These are phyloP conservation scores for Gortyna flavago DNA, from an alignment of 2,888 invertebrate species.

Conservation along the genomic window DNA sequence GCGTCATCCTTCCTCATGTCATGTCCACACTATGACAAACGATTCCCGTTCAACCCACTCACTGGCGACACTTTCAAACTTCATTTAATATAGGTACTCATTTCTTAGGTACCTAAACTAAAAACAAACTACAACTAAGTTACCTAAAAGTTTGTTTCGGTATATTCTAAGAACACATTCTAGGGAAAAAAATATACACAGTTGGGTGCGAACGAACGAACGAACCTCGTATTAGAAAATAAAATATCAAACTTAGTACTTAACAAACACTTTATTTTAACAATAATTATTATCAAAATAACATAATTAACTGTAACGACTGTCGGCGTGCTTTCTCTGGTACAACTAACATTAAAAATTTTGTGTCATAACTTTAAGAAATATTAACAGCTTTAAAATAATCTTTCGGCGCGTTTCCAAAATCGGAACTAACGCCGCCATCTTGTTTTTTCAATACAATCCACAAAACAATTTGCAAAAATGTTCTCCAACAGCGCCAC, in stretches of 20 bases:
- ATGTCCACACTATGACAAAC: neutral
- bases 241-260: constrained; percentile 78
- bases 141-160: neutral
- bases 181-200: neutral
- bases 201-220: no score
- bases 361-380: constrained; percentile 58
- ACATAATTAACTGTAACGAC: constrained; percentile 78
- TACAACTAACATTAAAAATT: constrained; percentile 59
- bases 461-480: neutral
- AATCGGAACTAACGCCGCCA: neutral
- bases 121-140: neutral
- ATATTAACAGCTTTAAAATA: no score
- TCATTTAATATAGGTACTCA: neutral
- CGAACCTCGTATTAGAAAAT: no score
- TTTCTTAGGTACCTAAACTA: neutral
- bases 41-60: neutral
- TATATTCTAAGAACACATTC: no score
- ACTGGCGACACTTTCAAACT: neutral
- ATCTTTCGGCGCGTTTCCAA: neutral
- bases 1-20: neutral
- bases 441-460: neutral
- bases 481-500: neutral
- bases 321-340: constrained; percentile 74
- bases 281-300: constrained; percentile 87
- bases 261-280: constrained; percentile 89